Conservation (phyloP, 1,140 invertebrate species). For the Drosophila pandora region DNA sequence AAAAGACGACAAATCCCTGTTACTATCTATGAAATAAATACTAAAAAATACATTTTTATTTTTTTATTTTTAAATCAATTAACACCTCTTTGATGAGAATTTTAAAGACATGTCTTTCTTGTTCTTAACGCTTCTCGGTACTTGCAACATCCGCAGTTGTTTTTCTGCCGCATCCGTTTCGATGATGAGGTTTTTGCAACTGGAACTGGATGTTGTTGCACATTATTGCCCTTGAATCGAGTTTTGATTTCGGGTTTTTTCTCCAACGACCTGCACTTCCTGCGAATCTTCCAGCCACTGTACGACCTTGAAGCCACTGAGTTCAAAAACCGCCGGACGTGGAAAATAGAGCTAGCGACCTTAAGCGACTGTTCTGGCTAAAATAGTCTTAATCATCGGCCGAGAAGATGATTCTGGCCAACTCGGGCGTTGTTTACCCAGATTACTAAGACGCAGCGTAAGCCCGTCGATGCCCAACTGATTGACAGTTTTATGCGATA, state of each 20-base stretch:
- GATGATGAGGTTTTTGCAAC: slow-evolving; percentile 53
- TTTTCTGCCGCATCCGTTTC: slow-evolving; percentile 56
- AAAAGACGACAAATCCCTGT: background rate
- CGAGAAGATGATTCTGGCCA: slow-evolving; percentile 19
- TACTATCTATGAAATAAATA: background rate
- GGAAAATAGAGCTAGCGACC: slow-evolving; percentile 16
- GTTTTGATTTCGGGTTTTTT: slow-evolving; percentile 60
- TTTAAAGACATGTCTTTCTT: slow-evolving; percentile 6
- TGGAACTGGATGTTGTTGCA: slow-evolving; percentile 45
- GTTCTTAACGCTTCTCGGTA: slow-evolving; percentile 38
- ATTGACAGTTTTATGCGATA: slow-evolving; percentile 62
- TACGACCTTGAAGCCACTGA: slow-evolving; percentile 40
- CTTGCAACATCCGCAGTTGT: slow-evolving; percentile 53
- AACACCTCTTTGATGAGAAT: slow-evolving; percentile 19
- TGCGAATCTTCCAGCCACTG: slow-evolving; percentile 20
- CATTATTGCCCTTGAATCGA: slow-evolving; percentile 59
- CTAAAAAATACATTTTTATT: background rate
- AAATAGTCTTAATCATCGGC: slow-evolving; percentile 42
- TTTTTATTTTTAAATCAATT: background rate
- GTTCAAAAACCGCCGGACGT: slow-evolving; percentile 56
- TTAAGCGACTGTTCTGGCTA: slow-evolving; percentile 31
- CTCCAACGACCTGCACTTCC: slow-evolving; percentile 59
- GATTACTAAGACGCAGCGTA: slow-evolving; percentile 56
- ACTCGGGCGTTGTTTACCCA: background rate
- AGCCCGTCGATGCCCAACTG: slow-evolving; percentile 28